Evolutionary conservation across 2,113 vertebrate genomes (phyloP), one percentile per base, ranked within the genome.

Genomic region (Dipodomys stephensi): DNA sequence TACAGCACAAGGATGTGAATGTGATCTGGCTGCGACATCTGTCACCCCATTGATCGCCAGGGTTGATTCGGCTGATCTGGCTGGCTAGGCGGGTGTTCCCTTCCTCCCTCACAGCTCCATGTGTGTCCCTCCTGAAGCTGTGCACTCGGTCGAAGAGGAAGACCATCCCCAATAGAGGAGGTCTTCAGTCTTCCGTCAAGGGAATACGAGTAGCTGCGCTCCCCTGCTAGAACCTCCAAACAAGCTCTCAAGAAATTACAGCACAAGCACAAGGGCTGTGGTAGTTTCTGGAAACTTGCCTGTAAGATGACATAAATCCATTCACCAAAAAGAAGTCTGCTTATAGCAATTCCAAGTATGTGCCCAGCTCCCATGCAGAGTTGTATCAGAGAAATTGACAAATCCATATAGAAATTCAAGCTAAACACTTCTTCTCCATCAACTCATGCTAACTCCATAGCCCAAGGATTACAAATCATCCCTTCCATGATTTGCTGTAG

Each of bases 401-500:
- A 12, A 39, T 73, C 32, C n/a, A 23, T 57, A 27, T 20, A 72
- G 62, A 92, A 96, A 81, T 80, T 80, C n/a, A 90, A 22, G 13
- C n/a, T 73, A 73, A 93, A 13, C 27, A 53, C n/a, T 84, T 90
- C 35, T 19, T 32, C 28, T 83, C 93, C 16, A 30, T 23, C 49
- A 27, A 32, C 10, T 71, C 49, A 62, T 27, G 20, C 57, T 78
- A 60, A 80, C 7, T 35, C n/a, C 62, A 91, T 76, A 83, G 30
- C 72, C 79, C 11, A 79, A 27, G 7, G 7, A 22, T 84, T 79
- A 8, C 12, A 87, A 25, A 46, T 90, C 15, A 82, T 69, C 19
- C 71, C 62, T 46, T 71, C 78, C 60, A 39, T 74, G 27, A 92
- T 72, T 67, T 82, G 6, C 30, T 92, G 57, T 96, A 77, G 30